A percentile compares a stretch with the other conserved stretches of the same genome.
Conservation (phyloP, 2,113 vertebrate species). For the Anguilla japonica region DNA sequence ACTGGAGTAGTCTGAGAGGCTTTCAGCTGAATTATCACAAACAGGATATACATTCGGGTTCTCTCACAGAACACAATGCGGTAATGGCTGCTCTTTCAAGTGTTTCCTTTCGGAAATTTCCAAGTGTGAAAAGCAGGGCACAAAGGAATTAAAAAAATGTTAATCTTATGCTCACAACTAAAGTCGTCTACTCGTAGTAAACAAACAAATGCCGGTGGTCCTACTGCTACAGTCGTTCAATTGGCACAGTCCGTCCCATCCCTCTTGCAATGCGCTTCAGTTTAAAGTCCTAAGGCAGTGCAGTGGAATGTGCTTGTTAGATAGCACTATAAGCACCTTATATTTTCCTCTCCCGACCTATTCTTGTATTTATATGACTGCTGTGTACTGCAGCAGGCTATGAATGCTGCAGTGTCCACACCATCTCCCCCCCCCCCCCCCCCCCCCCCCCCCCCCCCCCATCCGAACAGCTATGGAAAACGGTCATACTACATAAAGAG, state of each 20-base stretch:
- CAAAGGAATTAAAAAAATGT: background rate
- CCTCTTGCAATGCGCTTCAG: background rate
- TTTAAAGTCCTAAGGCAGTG: background rate
- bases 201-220: background rate
- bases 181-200: background rate
- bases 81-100: background rate
- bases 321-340: background rate
- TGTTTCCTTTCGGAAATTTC: background rate
- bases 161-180: background rate
- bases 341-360: background rate
- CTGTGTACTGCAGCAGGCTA: too few relatives aligned
- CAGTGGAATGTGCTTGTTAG: background rate
- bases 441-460: background rate
- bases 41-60: background rate
- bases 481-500: background rate
- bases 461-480: background rate
- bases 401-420: background rate
- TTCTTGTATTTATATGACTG: constrained; percentile 6
- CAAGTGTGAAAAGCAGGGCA: background rate
- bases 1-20: background rate
- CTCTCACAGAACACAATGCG: background rate
- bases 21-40: background rate
- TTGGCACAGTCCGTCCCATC: background rate
- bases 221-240: background rate
- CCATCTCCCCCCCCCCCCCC: background rate